Conservation (phyloP, 1,140 invertebrate species). For the Dendrolimus punctatus region DNA sequence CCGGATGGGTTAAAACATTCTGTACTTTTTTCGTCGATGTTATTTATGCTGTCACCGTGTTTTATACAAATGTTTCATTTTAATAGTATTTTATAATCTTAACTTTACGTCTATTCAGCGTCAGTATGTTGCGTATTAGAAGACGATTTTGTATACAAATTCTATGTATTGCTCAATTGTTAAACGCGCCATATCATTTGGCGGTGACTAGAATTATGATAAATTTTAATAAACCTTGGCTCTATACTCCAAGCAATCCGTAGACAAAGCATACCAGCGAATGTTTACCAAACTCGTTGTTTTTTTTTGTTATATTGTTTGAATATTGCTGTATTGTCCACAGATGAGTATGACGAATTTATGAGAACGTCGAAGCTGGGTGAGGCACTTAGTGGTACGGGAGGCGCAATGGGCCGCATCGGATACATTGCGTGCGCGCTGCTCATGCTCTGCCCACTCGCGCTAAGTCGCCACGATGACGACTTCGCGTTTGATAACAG, state of each 20-base stretch:
- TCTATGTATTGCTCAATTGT: neutral
- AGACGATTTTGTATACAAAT: too few species aligned
- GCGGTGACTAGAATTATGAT: too few species aligned
- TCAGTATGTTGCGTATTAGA: too few species aligned
- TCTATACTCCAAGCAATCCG: neutral
- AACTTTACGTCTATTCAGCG: too few species aligned
- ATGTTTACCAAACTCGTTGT: neutral
- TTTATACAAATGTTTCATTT: too few species aligned
- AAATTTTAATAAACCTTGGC: too few species aligned
- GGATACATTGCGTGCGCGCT: slow-evolving; percentile 41
- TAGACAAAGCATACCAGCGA: neutral
- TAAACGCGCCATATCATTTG: neutral
- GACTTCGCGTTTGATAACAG: slow-evolving; percentile 69
- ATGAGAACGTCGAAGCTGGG: slow-evolving; percentile 32
- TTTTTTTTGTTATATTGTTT: neutral
- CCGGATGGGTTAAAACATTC: too few species aligned
- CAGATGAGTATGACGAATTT: slow-evolving; percentile 50
- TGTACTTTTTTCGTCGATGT: too few species aligned
- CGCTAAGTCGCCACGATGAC: slow-evolving; percentile 56
- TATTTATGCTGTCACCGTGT: too few species aligned
- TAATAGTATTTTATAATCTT: too few species aligned
- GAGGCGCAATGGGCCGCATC: slow-evolving; percentile 37
- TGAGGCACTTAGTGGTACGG: slow-evolving; percentile 13
- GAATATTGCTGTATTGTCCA: slow-evolving; percentile 20
- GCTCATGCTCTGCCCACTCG: slow-evolving; percentile 45